phyloP scores from a whole-genome alignment of 1,140 invertebrate genomes.

The Ylistrum balloti region DNA sequence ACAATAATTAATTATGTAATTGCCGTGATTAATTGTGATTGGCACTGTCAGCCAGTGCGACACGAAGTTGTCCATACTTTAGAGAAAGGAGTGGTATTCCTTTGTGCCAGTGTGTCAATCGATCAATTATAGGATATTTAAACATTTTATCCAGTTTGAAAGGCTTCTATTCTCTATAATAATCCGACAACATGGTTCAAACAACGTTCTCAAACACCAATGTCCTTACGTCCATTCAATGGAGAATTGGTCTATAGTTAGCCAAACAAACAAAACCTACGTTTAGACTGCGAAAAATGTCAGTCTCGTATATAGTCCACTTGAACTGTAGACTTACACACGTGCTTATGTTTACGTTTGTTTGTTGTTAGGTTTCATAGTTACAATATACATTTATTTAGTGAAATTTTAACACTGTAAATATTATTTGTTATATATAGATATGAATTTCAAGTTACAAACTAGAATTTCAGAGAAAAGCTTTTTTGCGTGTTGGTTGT shows the following conservation, averaged over 20 bases:
- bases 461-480: too few relatives aligned
- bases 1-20: too few relatives aligned
- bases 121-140: background rate
- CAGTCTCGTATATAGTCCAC: background rate
- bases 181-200: background rate
- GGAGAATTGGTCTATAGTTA: background rate
- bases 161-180: background rate
- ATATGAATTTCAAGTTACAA: too few relatives aligned
- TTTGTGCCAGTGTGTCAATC: background rate
- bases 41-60: too few relatives aligned
- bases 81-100: background rate
- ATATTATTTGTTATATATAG: too few relatives aligned
- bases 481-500: too few relatives aligned
- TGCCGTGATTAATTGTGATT: too few relatives aligned
- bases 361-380: slow-evolving; percentile 17
- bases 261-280: background rate
- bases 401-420: too few relatives aligned
- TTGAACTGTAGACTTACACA: background rate
- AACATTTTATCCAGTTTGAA: slow-evolving; percentile 30
- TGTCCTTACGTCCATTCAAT: background rate
- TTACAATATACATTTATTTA: background rate
- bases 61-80: background rate
- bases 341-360: background rate
- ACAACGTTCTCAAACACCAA: slow-evolving; percentile 18
- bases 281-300: background rate